Evolutionary conservation across 2,797 vertebrate genomes (phyloP).

Genomic region (Pyrocephalus nanus): DNA sequence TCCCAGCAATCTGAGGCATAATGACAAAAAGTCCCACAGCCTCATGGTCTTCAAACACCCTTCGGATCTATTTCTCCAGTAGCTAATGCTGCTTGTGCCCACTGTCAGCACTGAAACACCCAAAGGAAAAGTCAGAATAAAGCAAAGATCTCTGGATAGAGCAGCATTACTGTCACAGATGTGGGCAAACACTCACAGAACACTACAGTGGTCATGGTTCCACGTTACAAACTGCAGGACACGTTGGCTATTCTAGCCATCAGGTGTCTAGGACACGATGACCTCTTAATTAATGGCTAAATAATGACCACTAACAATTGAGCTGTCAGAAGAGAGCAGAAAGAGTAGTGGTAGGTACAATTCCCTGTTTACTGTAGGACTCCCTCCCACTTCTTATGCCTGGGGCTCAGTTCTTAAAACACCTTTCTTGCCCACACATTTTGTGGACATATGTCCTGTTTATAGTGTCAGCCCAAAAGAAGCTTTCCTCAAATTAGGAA

Average conservation of each 20-base stretch:
- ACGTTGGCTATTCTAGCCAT: background rate
- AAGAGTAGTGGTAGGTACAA: background rate
- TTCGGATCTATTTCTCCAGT: background rate
- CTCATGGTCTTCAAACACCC: background rate
- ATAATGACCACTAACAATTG: constrained; percentile 10
- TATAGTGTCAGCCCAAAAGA: background rate
- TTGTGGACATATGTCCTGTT: background rate
- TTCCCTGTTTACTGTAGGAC: background rate
- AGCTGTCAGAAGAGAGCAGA: background rate
- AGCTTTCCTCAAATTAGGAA: background rate
- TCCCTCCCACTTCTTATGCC: background rate
- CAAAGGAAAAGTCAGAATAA: background rate
- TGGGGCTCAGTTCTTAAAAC: background rate
- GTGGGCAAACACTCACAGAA: background rate
- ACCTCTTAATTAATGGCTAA: constrained; percentile 46
- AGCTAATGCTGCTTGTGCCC: background rate
- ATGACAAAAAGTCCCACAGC: background rate
- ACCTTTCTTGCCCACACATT: background rate
- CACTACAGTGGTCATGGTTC: background rate
- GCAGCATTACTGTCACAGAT: background rate
- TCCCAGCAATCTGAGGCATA: background rate
- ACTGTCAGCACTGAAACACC: background rate
- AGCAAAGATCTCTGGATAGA: background rate
- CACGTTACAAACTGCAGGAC: background rate
- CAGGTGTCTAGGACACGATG: constrained; percentile 4